phyloP scores from a whole-genome alignment of 1,140 invertebrate species.

The Philopotamus ludificatus region DNA sequence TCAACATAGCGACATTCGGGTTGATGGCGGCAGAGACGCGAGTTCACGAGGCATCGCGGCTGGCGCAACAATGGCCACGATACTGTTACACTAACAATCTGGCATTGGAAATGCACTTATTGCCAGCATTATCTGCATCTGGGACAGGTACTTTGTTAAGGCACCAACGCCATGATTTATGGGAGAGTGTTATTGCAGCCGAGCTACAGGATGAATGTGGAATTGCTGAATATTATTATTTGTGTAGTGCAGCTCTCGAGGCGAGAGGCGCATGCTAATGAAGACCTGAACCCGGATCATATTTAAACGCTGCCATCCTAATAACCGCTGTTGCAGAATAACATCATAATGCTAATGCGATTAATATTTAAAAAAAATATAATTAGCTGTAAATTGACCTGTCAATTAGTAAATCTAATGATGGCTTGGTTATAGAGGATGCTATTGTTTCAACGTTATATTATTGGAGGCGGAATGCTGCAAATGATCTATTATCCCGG shows the following conservation, averaged over 20 bases:
- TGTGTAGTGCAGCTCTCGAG: constrained; percentile 1
- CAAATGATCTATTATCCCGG: neutral
- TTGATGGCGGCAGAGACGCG: neutral
- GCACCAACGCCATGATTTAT: constrained; percentile 26
- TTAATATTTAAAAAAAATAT: no score
- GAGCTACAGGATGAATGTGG: neutral
- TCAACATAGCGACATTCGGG: no score
- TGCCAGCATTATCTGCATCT: constrained; percentile 34
- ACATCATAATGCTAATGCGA: no score
- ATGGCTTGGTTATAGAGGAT: no score
- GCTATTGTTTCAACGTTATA: no score
- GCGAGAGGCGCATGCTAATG: constrained; percentile 6
- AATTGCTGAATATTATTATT: constrained; percentile 16
- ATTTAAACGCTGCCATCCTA: no score
- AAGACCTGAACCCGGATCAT: no score
- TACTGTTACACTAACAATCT: constrained; percentile 24
- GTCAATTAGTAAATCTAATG: no score
- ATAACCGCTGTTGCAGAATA: no score
- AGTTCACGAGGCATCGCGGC: constrained; percentile 17
- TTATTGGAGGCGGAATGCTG: no score
- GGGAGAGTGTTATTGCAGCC: constrained; percentile 27
- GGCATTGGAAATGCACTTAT: constrained; percentile 35
- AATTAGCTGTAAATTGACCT: no score
- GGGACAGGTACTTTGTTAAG: constrained; percentile 18
- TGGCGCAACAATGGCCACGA: constrained; percentile 26